A percentile compares a stretch with the other conserved stretches of the same genome.
phyloP scores from a whole-genome alignment of 2,113 vertebrate genomes.

The Calidris pugnax region DNA sequence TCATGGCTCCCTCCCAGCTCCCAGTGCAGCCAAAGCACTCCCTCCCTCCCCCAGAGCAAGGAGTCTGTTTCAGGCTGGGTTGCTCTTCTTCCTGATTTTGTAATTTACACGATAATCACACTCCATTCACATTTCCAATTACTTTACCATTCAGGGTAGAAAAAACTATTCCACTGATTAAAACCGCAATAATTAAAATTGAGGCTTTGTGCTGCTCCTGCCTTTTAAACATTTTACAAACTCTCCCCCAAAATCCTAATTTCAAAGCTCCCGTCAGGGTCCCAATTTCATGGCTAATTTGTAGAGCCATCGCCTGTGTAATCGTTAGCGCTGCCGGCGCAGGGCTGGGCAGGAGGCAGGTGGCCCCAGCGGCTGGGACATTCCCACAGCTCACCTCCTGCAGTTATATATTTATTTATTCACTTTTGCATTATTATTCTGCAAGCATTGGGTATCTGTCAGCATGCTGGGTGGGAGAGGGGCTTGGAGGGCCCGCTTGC shows the following conservation, averaged over 20 bases:
- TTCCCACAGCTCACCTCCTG: neutral
- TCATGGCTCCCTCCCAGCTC: neutral
- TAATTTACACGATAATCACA: neutral
- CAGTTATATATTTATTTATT: neutral
- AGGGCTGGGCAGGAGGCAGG: rapidly evolving
- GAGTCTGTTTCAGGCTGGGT: neutral
- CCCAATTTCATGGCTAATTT: constrained; percentile 18
- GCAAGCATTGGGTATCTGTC: neutral
- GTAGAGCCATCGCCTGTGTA: neutral
- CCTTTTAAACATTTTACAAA: constrained; percentile 1
- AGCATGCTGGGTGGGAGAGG: rapidly evolving
- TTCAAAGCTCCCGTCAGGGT: neutral
- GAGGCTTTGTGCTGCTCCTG: constrained; percentile 18
- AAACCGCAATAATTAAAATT: constrained; percentile 27
- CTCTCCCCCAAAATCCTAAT: neutral
- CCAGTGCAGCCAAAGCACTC: rapidly evolving
- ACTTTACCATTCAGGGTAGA: neutral
- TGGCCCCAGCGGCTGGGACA: rapidly evolving
- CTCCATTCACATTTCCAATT: neutral
- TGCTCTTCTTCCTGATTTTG: neutral
- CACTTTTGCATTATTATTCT: neutral
- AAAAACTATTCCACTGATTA: constrained; percentile 30
- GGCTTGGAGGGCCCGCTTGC: neutral
- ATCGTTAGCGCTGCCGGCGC: rapidly evolving
- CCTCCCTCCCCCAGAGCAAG: neutral